phyloP scores from a whole-genome alignment of 2,888 invertebrate genomes.

The Oeneis ivallda region DNA sequence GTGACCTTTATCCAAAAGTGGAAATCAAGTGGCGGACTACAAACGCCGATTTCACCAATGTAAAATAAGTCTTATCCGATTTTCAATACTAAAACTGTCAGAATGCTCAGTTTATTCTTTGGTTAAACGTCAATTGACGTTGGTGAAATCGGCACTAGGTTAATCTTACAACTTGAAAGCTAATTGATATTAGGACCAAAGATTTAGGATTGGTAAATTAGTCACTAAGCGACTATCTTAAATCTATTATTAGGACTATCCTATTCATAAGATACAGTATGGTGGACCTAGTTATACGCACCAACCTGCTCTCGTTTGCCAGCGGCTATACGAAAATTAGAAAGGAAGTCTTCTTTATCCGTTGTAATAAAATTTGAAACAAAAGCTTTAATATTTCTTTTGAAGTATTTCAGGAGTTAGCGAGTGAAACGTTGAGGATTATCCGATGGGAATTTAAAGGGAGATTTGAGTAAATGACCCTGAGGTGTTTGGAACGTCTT shows the following conservation, averaged over 20 bases:
- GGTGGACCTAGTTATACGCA: slow-evolving; percentile 12
- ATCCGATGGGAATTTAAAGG: slow-evolving; percentile 6
- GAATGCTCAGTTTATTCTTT: too few relatives aligned
- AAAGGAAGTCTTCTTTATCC: slow-evolving; percentile 30
- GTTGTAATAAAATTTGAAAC: slow-evolving; percentile 34
- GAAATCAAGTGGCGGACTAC: too few relatives aligned
- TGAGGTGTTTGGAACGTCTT: background rate
- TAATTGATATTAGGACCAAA: background rate
- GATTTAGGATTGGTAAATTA: too few relatives aligned
- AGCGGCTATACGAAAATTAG: slow-evolving; percentile 33
- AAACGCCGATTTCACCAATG: too few relatives aligned
- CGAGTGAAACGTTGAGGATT: slow-evolving; percentile 18
- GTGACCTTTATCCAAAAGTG: too few relatives aligned
- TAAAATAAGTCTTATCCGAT: too few relatives aligned
- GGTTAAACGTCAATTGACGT: too few relatives aligned
- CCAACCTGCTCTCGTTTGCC: slow-evolving; percentile 19
- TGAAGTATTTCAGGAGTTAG: slow-evolving; percentile 30
- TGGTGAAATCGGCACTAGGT: too few relatives aligned
- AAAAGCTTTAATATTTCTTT: slow-evolving; percentile 35
- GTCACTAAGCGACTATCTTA: too few relatives aligned
- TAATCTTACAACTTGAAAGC: too few relatives aligned
- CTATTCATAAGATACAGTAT: background rate
- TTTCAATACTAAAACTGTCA: too few relatives aligned
- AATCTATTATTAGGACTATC: background rate
- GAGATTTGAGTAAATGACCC: slow-evolving; percentile 11